phyloP scores from a whole-genome alignment of 1,140 invertebrate species.

The Zaprionus taronus region DNA sequence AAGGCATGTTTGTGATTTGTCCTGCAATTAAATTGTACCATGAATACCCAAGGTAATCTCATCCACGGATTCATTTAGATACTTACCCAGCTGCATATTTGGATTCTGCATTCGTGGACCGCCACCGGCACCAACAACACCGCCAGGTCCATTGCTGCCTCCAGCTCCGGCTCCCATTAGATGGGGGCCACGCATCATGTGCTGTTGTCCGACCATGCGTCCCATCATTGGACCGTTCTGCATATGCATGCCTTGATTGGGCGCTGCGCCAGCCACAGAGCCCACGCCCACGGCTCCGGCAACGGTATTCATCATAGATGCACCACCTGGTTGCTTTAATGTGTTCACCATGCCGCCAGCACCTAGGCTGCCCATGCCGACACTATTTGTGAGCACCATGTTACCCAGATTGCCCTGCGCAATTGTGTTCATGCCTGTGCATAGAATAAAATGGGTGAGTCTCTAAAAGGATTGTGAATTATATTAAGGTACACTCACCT shows the following conservation, averaged over 20 bases:
- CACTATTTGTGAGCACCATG: constrained; percentile 90
- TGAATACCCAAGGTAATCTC: neutral
- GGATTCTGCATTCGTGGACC: constrained; percentile 85
- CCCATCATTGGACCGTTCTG: constrained; percentile 90
- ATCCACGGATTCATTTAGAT: neutral
- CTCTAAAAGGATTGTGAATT: neutral
- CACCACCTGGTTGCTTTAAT: constrained; percentile 87
- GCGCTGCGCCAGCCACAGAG: constrained; percentile 50
- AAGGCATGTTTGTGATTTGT: constrained; percentile 82
- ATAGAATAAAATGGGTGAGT: neutral
- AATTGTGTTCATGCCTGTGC: constrained; percentile 87
- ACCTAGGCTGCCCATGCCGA: constrained; percentile 85
- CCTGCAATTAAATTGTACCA: constrained; percentile 38
- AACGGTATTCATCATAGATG: constrained; percentile 85
- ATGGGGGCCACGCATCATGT: constrained; percentile 81
- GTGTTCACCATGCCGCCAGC: constrained; percentile 57
- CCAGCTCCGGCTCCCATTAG: constrained; percentile 67
- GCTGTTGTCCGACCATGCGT: constrained; percentile 86
- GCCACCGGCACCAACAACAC: constrained; percentile 55
- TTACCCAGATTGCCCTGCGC: constrained; percentile 86
- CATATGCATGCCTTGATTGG: constrained; percentile 84
- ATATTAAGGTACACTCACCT: constrained; percentile 82
- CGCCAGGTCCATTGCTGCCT: constrained; percentile 54
- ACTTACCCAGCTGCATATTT: constrained; percentile 83
- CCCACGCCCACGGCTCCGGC: constrained; percentile 60